Evolutionary conservation across 2,797 vertebrate species (phyloP), one percentile per base, ranked within the genome.

Genomic region (Falco cherrug): DNA sequence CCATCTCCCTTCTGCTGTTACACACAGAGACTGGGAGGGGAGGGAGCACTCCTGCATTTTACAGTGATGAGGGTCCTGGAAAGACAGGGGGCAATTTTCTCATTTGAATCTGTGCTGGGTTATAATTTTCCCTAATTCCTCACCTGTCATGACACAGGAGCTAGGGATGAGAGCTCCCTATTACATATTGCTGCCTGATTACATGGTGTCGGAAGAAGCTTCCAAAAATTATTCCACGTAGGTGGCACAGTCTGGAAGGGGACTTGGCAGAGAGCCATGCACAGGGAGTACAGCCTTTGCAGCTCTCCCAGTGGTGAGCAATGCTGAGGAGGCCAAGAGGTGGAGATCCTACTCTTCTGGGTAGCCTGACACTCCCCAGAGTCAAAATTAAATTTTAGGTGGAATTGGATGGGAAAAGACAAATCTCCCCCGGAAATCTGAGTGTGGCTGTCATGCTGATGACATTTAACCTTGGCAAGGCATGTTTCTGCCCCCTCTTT

Each of bases 71-170:
- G 65, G 76, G 65, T 69, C 65, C 54, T 78, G 56, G 76, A 75
- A 82, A 93, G 90, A 91, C 82, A 94, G 54, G 90, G 74, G 90
- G 63, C 59, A 94, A 96, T 97, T 95, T 97, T 92, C 87, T 93
- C 65, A 95, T 96, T 94, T 92, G 87, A 95, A 51, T 91, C 61
- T 75, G 39, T 48, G 39, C 87, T 95, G 79, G 76, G 89, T 88
- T 96, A 76, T 96, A 95, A 97, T 94, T 94, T 94, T 84, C 91
- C 83, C 70, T 97, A 95, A 95, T 93, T 91, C 13, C 16, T 91
- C 77, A 91, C 89, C 83, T 94, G 88, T 91, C 89, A 90, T 47
- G 93, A 65, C 87, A 76, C 31, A 79, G 74, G 29, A 91, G n/a
- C 37, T 70, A 54, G 77, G 85, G 53, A 79, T 54, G 76, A 95